Evolutionary conservation across 2,888 invertebrate genomes (phyloP).

Genomic region (Machimus atricapillus): DNA sequence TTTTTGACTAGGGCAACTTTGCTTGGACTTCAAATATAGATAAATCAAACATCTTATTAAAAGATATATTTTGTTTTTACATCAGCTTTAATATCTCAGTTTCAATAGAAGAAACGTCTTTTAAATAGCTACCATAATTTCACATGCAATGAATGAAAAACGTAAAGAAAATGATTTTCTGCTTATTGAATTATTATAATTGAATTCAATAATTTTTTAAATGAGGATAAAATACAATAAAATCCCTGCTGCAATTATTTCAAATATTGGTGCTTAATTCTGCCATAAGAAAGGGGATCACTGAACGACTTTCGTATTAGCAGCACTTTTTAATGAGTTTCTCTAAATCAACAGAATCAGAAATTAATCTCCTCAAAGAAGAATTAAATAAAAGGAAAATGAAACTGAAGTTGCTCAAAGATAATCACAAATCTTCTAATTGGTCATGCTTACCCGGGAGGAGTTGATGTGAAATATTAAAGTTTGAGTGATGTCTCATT

Average conservation of each 20-base stretch:
- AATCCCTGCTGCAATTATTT: neutral
- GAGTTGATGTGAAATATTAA: neutral
- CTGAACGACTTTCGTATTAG: neutral
- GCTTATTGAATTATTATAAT: too few relatives aligned
- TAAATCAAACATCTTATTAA: too few relatives aligned
- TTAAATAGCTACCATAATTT: too few relatives aligned
- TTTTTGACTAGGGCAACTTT: too few relatives aligned
- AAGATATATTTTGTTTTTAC: too few relatives aligned
- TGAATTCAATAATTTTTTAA: neutral
- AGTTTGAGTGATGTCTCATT: neutral
- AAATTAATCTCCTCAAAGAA: neutral
- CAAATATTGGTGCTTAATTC: neutral
- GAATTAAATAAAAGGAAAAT: neutral
- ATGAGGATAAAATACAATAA: neutral
- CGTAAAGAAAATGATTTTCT: too few relatives aligned
- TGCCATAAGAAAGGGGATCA: neutral
- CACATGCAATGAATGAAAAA: too few relatives aligned
- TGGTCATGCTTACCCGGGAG: neutral
- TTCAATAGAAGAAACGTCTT: too few relatives aligned
- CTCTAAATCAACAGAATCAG: neutral
- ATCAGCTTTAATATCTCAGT: too few relatives aligned
- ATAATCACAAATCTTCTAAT: neutral
- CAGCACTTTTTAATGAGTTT: neutral
- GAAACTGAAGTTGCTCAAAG: neutral
- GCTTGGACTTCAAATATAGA: too few relatives aligned